Evolutionary conservation across 2,113 vertebrate species (phyloP), one percentile per base, ranked within the genome.

Genomic region (Maccullochella peelii): DNA sequence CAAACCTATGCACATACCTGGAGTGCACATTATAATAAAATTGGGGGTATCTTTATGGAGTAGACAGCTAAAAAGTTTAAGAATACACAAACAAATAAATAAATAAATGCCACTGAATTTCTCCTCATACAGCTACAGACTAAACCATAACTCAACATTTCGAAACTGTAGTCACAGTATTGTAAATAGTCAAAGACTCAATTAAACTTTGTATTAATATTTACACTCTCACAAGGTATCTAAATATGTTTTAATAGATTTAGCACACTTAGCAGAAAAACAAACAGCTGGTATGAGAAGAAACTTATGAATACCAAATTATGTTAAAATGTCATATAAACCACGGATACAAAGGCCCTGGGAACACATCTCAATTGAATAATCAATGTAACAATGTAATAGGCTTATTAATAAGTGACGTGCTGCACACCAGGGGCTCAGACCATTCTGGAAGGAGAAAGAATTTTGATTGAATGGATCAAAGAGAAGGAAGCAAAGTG

Each of bases 281-380:
- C 30, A 66, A 77, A 75, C 74, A 84, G 73, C 44, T 61, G n/a
- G 20, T 50, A n/a, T 40, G 71, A 79, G 72, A 68, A 49, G 61
- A 71, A 30, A 36, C 57, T 38, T 72, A 25, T 58, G 70, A 77
- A 85, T 65, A 69, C 40, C 36, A 82, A 82, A 79, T 77, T 21
- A 73, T 84, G 73, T 63, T 57, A 73, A 79, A 79, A 87, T 82
- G 78, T 79, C 69, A 67, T 54, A 55, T 33, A 70, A 71, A 73
- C 54, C 78, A 63, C 8, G 1, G 27, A 67, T 38, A 52, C 77
- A 83, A 77, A 77, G 63, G 50, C 57, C 49, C 42, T 3, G 54
- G 59, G 54, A 72, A 68, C 52, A 8, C 33, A 59, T 71, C 66
- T 47, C 40, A 20, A 77, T 21, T 57, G 75, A 79, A 79, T 76